Conservation (phyloP, 1,140 invertebrate genomes). For the Maniola jurtina region DNA sequence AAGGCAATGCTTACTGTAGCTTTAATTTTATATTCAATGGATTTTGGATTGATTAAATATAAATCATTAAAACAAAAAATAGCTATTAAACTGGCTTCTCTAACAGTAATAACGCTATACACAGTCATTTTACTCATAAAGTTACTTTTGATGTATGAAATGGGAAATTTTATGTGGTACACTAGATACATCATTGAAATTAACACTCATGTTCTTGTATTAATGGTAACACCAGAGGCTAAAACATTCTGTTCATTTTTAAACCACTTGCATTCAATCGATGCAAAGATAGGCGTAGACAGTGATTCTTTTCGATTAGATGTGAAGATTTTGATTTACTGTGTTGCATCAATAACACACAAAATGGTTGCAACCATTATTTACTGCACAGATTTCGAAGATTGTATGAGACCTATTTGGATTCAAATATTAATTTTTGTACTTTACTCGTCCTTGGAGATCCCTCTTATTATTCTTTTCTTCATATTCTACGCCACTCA, state of each 20-base stretch:
- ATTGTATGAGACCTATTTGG: background rate
- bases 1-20: background rate
- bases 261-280: background rate
- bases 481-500: conserved; percentile 1
- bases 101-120: background rate
- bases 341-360: background rate
- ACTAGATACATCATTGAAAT: background rate
- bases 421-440: background rate
- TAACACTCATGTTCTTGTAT: conserved; percentile 1
- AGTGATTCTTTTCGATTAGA: background rate
- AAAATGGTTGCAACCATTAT: background rate
- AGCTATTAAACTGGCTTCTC: background rate
- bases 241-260: conserved; percentile 7
- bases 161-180: background rate
- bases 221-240: background rate
- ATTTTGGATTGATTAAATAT: conserved; percentile 7
- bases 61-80: conserved; percentile 11
- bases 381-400: background rate
- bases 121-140: background rate
- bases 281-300: background rate
- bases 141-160: background rate
- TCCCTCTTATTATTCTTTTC: background rate
- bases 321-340: background rate
- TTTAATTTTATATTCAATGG: background rate
- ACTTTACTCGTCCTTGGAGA: background rate